Percentiles rank a stretch among this genome's conserved stretches.
These are phyloP conservation scores for Dunckerocampus dactyliophorus DNA, from an alignment of 2,113 vertebrate genomes.

Conservation along the genomic window DNA sequence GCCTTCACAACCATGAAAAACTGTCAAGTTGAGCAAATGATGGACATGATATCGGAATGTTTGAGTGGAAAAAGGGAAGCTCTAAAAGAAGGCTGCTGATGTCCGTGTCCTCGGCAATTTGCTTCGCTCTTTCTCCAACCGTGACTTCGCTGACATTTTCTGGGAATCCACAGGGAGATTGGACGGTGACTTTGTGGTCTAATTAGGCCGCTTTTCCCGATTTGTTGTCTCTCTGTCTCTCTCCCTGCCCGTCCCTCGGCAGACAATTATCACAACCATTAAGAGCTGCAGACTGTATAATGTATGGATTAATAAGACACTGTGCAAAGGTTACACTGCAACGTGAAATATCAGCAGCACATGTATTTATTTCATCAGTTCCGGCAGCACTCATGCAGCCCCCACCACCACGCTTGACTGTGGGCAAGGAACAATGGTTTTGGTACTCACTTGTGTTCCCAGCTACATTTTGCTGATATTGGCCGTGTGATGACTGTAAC, in stretches of 20 bases:
- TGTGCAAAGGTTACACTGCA: neutral
- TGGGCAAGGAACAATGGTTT: no score
- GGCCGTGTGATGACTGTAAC: slow-evolving; percentile 18
- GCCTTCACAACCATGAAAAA: neutral
- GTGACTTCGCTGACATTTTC: slow-evolving; percentile 70
- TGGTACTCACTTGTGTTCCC: no score
- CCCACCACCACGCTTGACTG: no score
- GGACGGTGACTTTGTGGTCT: slow-evolving; percentile 54
- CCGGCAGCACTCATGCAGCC: no score
- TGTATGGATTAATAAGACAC: neutral
- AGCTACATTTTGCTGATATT: no score
- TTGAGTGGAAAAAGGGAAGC: no score
- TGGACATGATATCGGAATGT: neutral
- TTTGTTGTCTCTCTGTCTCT: slow-evolving; percentile 35
- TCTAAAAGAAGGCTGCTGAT: slow-evolving; percentile 28
- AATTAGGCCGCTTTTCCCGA: slow-evolving; percentile 53
- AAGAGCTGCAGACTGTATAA: slow-evolving; percentile 2
- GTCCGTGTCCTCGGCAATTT: slow-evolving; percentile 55
- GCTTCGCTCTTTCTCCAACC: slow-evolving; percentile 62
- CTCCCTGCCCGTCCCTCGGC: slow-evolving; percentile 30
- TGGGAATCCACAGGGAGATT: slow-evolving; percentile 51
- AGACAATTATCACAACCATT: slow-evolving; percentile 5
- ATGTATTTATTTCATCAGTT: neutral
- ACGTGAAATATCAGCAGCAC: no score
- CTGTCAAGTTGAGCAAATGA: neutral